Percentiles rank a stretch among this genome's conserved stretches.
Conservation (phyloP, 1,140 invertebrate genomes). For the Reticulitermes speratus region DNA sequence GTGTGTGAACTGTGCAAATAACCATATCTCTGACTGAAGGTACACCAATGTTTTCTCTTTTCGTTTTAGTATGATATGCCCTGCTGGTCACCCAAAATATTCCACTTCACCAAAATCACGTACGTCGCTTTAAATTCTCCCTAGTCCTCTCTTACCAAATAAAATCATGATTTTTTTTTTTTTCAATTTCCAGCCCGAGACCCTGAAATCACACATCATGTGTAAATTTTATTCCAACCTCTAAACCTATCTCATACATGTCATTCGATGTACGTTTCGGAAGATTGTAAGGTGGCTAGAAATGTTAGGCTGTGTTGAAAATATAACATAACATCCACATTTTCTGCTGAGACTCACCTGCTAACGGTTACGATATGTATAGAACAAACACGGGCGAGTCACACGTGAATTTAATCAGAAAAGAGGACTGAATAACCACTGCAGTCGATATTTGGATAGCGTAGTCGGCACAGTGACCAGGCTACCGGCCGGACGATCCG, state of each 20-base stretch:
- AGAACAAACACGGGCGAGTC: neutral
- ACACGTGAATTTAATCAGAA: neutral
- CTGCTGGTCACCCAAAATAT: neutral
- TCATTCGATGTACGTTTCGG: neutral
- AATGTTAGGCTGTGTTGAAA: neutral
- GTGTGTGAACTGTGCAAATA: too few relatives aligned
- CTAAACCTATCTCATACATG: neutral
- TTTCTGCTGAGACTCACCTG: neutral
- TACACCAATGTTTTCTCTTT: neutral
- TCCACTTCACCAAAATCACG: neutral
- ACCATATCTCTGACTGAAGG: neutral
- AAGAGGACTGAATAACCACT: neutral
- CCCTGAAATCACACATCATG: slow-evolving; percentile 5
- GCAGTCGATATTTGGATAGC: neutral
- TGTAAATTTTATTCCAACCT: neutral
- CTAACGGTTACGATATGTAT: neutral
- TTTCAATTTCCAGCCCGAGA: neutral
- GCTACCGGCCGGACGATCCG: too few relatives aligned
- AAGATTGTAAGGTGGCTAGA: neutral
- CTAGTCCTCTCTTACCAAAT: too few relatives aligned
- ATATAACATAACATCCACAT: neutral
- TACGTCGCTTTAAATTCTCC: neutral
- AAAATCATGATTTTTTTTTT: neutral
- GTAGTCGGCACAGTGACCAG: too few relatives aligned
- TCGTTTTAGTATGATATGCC: neutral